Percentiles rank a stretch among this genome's conserved stretches.
phyloP scores from a whole-genome alignment of 2,113 vertebrate genomes.

The Heterocephalus glaber region DNA sequence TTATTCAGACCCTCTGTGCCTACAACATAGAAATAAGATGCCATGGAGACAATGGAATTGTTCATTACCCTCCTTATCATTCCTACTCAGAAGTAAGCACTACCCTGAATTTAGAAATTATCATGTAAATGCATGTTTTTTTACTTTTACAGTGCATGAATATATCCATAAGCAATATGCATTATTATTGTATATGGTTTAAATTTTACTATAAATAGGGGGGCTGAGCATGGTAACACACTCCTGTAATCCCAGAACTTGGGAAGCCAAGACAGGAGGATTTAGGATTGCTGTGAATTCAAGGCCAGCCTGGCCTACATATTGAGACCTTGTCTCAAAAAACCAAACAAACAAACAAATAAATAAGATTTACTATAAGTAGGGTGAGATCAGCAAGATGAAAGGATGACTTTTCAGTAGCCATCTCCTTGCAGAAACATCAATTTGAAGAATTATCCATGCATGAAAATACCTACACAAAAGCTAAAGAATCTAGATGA shows the following conservation, averaged over 20 bases:
- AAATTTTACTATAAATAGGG: background rate
- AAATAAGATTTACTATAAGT: no score
- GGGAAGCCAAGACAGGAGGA: no score
- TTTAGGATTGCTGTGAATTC: background rate
- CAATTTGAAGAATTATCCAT: background rate
- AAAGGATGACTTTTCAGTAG: background rate
- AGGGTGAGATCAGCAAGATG: background rate
- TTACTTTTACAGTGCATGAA: background rate
- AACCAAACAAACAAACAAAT: no score
- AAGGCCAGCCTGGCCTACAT: background rate
- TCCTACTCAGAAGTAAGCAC: background rate
- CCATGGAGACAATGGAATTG: background rate
- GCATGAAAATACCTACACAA: background rate
- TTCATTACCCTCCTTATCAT: background rate
- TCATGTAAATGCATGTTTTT: background rate
- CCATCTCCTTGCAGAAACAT: background rate
- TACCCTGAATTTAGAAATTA: background rate
- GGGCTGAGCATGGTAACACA: no score
- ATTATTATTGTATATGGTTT: background rate
- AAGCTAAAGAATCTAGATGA: background rate
- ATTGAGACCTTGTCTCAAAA: no score
- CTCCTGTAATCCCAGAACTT: no score
- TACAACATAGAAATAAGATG: background rate
- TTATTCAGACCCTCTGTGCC: background rate
- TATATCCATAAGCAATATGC: background rate